phyloP scores from a whole-genome alignment of 2,797 vertebrate species.

The Gymnoscopelus braueri region DNA sequence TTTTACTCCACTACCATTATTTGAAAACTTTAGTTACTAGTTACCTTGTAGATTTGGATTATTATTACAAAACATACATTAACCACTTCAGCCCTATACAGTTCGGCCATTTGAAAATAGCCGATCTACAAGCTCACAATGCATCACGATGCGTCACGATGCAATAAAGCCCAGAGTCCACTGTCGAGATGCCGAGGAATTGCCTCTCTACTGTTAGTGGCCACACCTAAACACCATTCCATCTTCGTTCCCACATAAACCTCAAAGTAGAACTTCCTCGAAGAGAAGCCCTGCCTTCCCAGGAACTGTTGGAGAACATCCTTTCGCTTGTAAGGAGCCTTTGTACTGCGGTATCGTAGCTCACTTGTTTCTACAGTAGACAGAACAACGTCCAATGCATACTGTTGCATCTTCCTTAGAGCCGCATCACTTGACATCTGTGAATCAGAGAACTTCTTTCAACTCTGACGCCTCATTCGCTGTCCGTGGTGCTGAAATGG shows the following conservation, averaged over 20 bases:
- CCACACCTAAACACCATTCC: conserved; percentile 63
- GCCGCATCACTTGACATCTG: accelerated
- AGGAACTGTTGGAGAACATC: conserved; percentile 45
- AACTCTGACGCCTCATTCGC: too few species aligned
- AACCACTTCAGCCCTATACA: too few species aligned
- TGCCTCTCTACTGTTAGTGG: neutral
- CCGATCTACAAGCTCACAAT: too few species aligned
- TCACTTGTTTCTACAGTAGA: conserved; percentile 52
- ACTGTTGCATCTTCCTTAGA: conserved; percentile 40
- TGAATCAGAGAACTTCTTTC: neutral
- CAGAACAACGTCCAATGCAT: conserved; percentile 30
- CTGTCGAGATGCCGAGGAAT: neutral
- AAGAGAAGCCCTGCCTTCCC: conserved; percentile 37
- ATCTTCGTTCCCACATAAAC: conserved; percentile 57
- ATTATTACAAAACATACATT: too few species aligned
- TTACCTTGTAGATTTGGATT: too few species aligned
- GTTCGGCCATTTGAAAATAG: too few species aligned
- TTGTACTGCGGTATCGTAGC: conserved; percentile 2
- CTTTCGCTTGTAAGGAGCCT: neutral
- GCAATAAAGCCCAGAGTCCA: conserved; percentile 54
- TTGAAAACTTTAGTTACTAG: too few species aligned
- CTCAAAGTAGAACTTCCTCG: conserved; percentile 60
- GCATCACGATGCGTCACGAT: too few species aligned
- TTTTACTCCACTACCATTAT: too few species aligned
- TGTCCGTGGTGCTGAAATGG: too few species aligned